Base-by-base conservation (phyloP, 2,888 invertebrate genomes). In the Sthenelais limicola region DNA sequence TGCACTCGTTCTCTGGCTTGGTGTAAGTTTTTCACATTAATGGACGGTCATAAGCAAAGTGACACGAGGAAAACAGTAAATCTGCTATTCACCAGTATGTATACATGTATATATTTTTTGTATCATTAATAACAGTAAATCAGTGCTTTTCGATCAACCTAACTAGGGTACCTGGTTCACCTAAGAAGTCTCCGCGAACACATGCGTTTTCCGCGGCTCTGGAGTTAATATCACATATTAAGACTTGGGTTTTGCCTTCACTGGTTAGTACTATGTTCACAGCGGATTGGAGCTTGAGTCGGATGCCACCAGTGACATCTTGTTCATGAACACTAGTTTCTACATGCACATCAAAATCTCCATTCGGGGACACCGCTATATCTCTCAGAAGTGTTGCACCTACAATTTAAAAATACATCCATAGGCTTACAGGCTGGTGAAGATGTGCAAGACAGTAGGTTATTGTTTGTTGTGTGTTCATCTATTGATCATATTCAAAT, bases 261-360 rank as follows among this genome's bases (percentile, higher is more conserved):
- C 76, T 76, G 3, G 62, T 52, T 15, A 12, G 48, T 3, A 80
- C 80, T 51, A 83, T 81, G 32, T 80, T 75, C 12, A 74, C 48
- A 12, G 82, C 82, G 12, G 81, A 78, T 21, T 73, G 26, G 1
- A 83, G 73, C 72, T 83, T 83, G 0, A 79, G 74, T 43, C 72
- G 54, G 51, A 83, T 81, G 12, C 82, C 83, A 7, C 83, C 83
- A 4, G 83, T 82, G 3, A 82, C 81, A 73, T 83, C 83, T 62
- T 79, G 58, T 0, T 35, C 58, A 4, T 52, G 51, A n/a, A 67
- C 28, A 26, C 72, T 74, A 7, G 75, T 76, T 33, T 68, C n/a
- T 12, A 80, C 74, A 35, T 54, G 43, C 9, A 38, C 51, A n/a
- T 48, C 35, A 1, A 74, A 28, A 9, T 32, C 67, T 5, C 79